Evolutionary conservation across 2,888 invertebrate species (phyloP).

Genomic region (Drosophila dives): DNA sequence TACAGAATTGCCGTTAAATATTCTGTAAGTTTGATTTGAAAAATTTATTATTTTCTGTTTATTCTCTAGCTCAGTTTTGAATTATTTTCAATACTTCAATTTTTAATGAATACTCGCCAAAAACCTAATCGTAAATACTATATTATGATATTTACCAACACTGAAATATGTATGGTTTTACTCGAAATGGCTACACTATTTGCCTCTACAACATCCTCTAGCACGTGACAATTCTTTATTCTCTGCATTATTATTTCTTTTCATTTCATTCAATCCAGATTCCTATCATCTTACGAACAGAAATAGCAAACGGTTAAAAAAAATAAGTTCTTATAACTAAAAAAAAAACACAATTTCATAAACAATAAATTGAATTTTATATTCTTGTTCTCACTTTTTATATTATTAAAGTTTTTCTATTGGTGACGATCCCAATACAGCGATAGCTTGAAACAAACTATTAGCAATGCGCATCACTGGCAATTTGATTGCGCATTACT

Average conservation of each 20-base stretch:
- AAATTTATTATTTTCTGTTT: background rate
- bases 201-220: background rate
- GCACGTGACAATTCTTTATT: background rate
- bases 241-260: background rate
- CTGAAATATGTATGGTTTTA: background rate
- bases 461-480: background rate
- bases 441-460: background rate
- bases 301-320: background rate
- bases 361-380: background rate
- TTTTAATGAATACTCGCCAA: background rate
- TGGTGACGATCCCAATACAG: background rate
- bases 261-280: background rate
- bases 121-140: background rate
- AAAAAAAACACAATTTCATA: background rate
- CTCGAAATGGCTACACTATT: background rate
- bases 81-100: background rate
- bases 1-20: background rate
- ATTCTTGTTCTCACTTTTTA: background rate
- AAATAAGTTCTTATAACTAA: background rate
- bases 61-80: background rate
- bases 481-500: background rate
- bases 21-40: background rate
- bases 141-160: background rate
- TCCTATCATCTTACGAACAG: background rate
- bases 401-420: background rate